phyloP scores from a whole-genome alignment of 2,113 vertebrate genomes.

The Tonatia bakeri region DNA sequence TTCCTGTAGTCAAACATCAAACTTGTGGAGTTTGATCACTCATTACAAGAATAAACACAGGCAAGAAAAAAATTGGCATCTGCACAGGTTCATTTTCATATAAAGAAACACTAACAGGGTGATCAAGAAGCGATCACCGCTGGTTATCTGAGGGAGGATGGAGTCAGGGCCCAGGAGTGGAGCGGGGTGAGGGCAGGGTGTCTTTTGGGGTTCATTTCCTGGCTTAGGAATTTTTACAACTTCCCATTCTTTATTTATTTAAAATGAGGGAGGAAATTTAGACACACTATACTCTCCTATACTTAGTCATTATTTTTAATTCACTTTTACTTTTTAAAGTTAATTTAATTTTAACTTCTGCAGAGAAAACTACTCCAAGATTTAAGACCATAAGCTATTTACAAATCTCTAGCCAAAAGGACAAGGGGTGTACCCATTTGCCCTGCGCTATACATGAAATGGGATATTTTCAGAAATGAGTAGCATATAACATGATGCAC shows the following conservation, averaged over 20 bases:
- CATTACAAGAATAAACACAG: background rate
- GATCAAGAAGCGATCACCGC: background rate
- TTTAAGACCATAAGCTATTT: background rate
- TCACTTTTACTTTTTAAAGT: background rate
- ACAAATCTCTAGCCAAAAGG: background rate
- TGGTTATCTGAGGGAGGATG: background rate
- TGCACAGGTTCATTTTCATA: background rate
- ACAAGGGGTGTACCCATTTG: background rate
- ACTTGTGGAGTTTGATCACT: background rate
- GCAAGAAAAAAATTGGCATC: background rate
- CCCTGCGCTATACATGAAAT: background rate
- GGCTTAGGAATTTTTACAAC: background rate
- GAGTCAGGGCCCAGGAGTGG: background rate
- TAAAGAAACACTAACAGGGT: background rate
- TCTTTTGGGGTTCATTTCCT: background rate
- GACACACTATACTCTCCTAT: background rate
- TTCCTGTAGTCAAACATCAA: background rate
- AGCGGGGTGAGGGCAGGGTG: background rate
- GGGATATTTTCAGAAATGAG: background rate
- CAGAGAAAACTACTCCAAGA: background rate
- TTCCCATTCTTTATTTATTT: background rate
- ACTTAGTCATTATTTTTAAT: background rate
- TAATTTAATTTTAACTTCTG: background rate
- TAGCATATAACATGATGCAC: background rate
- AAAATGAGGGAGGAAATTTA: background rate